Evolutionary conservation across 2,113 vertebrate genomes (phyloP), one percentile per base, ranked within the genome.

Genomic region (Paralichthys olivaceus): DNA sequence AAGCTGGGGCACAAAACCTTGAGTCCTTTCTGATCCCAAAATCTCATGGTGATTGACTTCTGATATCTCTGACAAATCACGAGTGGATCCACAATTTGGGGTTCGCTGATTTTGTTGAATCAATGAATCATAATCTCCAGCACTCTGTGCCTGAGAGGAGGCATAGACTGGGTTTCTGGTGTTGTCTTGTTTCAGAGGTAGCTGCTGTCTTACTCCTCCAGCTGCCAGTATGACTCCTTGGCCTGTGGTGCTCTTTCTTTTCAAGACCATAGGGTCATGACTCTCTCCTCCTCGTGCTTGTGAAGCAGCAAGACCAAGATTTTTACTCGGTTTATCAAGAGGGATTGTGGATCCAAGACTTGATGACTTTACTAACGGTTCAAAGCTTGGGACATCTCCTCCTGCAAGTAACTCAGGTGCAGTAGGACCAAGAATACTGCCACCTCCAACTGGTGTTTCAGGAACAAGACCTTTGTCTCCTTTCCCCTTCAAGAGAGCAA

Each of bases 371-470:
- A 64, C 3, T 17, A 59, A 6, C 14, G 74, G 76, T 71, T 80
- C 29, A 3, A 85, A 23, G 51, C 54, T 26, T 79, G 72, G 75
- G 26, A 68, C 22, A 14, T 83, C 71, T 25, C 40, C 4, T 77
- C 64, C 69, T 60, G 57, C 15, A 6, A 88, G 79, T 20, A 72
- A 28, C 22, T 86, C 66, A 47, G 76, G 49, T 66, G 65, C 49
- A 26, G 57, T 34, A 11, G 65, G 55, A 58, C 29, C 69, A 1
- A 64, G 45, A 5, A 17, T 1, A 56, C 28, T 17, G 23, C n/a
- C 26, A 32, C 74, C 76, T 64, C 75, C 70, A 32, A 34, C 4
- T 19, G 65, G 70, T 14, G 59, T 43, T 34, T 72, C 60, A 51
- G 55, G 55, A 80, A 65, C 65, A 15, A 40, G 20, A 64, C 4